Evolutionary conservation across 2,113 vertebrate species (phyloP).

Genomic region (Hemichromis elongatus): DNA sequence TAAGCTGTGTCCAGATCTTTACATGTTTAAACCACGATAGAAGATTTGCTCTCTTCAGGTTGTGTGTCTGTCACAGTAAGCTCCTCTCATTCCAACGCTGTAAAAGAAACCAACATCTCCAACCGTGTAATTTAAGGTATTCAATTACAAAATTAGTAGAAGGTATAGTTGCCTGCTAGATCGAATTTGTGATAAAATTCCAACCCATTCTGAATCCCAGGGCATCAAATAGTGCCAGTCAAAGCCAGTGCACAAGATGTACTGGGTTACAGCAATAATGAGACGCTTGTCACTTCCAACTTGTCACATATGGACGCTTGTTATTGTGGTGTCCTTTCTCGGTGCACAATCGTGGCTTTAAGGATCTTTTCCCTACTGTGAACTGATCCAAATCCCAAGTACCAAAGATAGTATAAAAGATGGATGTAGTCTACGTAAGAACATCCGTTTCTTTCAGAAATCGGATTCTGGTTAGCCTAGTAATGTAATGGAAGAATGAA

Average conservation of each 20-base stretch:
- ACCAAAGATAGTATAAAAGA: background rate
- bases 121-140: background rate
- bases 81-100: background rate
- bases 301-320: background rate
- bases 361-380: background rate
- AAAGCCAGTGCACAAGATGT: background rate
- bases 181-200: background rate
- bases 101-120: background rate
- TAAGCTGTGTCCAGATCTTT: background rate
- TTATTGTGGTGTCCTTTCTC: background rate
- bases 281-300: background rate
- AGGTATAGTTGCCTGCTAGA: background rate
- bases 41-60: fast-evolving
- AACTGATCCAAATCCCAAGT: background rate
- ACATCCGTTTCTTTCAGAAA: background rate
- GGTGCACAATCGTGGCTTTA: background rate
- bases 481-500: too few relatives aligned
- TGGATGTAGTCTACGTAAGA: background rate
- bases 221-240: background rate
- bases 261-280: background rate
- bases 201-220: background rate
- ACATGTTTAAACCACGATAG: background rate
- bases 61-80: background rate
- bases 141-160: background rate
- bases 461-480: background rate